Evolutionary conservation across 2,113 vertebrate genomes (phyloP), one percentile per base, ranked within the genome.

Genomic region (Speoplatyrhinus poulsoni): DNA sequence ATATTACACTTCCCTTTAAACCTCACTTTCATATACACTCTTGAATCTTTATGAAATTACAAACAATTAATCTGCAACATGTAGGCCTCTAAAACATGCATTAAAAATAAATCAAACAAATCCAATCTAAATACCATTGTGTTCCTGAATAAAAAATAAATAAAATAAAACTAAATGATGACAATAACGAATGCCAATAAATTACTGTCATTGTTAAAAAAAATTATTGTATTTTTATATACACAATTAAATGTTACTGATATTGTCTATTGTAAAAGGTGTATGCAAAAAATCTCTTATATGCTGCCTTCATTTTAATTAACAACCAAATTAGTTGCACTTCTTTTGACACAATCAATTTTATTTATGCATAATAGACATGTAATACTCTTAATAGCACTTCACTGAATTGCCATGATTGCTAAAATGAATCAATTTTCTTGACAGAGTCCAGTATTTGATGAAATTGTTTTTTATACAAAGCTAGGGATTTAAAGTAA

Each of bases 401-500:
- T 95, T 93, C 93, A 94, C 91, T 95, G 96, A 98, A 97, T 96
- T 96, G 95, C 94, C 93, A 93, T 96, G 95, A 98, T 98, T 98
- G 95, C 95, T 95, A 93, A 96, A 96, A 95, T 92, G 92, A 96
- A 95, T 95, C 93, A 92, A 96, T 98, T 97, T 97, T 95, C 94
- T 72, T 91, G 92, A 92, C 94, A 94, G 93, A 93, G 89, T 92
- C 94, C 92, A 92, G 92, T 92, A 93, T 95, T 94, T 94, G 94
- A 97, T 96, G 94, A 98, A 96, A 96, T 95, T 95, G 95, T 95
- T 96, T 96, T 95, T 96, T 95, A 96, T 96, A 96, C 95, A 95
- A 95, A 96, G 95, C 94, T 94, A 94, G 94, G 93, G 92, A 94
- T 91, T 91, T 96, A 95, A 95, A 94, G 94, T 90, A 93, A 89